These are phyloP conservation scores for Hypsibius dujardini DNA, from an alignment of 1,140 invertebrate genomes.

Conservation along the genomic window DNA sequence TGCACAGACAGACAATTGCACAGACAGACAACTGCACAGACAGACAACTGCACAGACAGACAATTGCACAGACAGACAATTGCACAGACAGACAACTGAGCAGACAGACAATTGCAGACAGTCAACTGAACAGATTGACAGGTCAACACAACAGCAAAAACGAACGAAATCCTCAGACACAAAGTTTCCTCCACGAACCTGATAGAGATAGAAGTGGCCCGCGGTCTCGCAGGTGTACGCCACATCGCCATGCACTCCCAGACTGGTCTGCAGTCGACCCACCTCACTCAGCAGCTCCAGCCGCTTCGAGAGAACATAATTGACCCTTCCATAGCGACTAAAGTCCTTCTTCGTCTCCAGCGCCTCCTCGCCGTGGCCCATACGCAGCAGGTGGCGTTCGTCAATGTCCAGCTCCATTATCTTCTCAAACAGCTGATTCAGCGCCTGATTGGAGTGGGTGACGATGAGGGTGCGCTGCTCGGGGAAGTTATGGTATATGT, in stretches of 20 bases:
- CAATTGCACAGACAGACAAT: no score
- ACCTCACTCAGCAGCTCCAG: conserved; percentile 76
- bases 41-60: no score
- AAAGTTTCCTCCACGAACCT: conserved; percentile 27
- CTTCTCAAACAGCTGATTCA: conserved; percentile 99
- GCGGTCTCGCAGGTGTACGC: conserved; percentile 97
- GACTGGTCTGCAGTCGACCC: conserved; percentile 62
- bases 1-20: no score
- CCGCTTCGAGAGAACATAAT: conserved; percentile 86
- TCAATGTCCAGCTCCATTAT: conserved; percentile 95
- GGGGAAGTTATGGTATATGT: conserved; percentile 97
- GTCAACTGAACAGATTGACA: no score
- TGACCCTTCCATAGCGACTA: conserved; percentile 90
- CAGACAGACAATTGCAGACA: no score
- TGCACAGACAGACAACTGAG: no score
- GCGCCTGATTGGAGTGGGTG: conserved; percentile 97
- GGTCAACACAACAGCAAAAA: no score
- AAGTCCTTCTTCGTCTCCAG: conserved; percentile 98
- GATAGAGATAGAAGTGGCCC: conserved; percentile 49
- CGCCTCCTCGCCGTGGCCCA: conserved; percentile 97
- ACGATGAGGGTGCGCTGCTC: conserved; percentile 95
- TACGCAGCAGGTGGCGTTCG: conserved; percentile 85
- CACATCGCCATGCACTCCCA: conserved; percentile 71
- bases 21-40: no score
- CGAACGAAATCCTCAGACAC: no score